phyloP scores from a whole-genome alignment of 2,113 vertebrate species.

The Copsychus sechellarum region DNA sequence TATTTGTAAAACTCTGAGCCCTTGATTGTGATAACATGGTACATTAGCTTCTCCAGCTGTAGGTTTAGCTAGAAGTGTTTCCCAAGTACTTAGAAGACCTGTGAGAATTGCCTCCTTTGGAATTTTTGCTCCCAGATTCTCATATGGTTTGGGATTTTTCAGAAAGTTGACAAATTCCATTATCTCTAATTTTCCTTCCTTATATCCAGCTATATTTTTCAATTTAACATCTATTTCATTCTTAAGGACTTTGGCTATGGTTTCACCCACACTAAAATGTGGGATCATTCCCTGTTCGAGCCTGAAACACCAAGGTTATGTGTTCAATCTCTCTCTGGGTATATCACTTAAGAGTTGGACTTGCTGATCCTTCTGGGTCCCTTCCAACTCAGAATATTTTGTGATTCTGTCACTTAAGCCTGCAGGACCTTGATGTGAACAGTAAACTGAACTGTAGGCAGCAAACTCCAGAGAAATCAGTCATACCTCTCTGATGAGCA shows the following conservation, averaged over 20 bases:
- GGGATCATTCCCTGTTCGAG: slow-evolving; percentile 80
- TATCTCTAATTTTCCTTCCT: slow-evolving; percentile 91
- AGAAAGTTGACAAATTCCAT: slow-evolving; percentile 94
- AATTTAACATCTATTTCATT: slow-evolving; percentile 92
- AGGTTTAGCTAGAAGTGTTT: slow-evolving; percentile 88
- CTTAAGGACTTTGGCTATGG: slow-evolving; percentile 87
- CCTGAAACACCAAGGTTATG: background rate
- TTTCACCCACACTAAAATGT: slow-evolving; percentile 89
- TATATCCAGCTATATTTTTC: slow-evolving; percentile 89
- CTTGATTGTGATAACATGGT: slow-evolving; percentile 89
- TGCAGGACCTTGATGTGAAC: slow-evolving; percentile 81
- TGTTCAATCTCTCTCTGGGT: background rate
- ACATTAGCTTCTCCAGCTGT: slow-evolving; percentile 88
- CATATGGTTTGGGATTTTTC: slow-evolving; percentile 91
- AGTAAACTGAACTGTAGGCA: slow-evolving; percentile 84
- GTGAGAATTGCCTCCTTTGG: slow-evolving; percentile 90
- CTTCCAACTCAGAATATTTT: background rate
- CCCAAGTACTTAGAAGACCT: slow-evolving; percentile 86
- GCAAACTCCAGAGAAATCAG: slow-evolving; percentile 86
- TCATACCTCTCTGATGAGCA: slow-evolving; percentile 80
- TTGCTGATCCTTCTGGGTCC: background rate
- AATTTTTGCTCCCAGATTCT: slow-evolving; percentile 91
- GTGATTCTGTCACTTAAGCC: slow-evolving; percentile 65
- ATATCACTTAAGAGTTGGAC: too few species aligned
- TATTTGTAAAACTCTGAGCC: slow-evolving; percentile 92